Base-by-base conservation (phyloP, 1,140 invertebrate genomes). In the Drosophila trapezifrons region DNA sequence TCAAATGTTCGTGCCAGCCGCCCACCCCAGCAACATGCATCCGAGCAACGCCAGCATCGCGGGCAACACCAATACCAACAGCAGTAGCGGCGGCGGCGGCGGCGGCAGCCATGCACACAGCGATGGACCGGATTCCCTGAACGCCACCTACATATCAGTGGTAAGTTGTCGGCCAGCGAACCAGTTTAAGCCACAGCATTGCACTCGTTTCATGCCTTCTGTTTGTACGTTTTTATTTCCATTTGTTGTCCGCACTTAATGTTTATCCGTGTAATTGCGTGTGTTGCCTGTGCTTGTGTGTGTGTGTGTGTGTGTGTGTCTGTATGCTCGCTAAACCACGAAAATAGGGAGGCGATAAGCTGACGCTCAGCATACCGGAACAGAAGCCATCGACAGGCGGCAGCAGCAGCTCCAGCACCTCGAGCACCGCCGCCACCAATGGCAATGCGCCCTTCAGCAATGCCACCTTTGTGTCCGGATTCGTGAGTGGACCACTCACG, bases 121-220 rank as follows among this genome's bases (percentile, higher is more conserved):
- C 67, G 78, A 91, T 78, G 90, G 81, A 63, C 86, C 90, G 32
- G 94, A 94, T 62, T 92, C 92, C 20, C 60, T 93, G 42, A 93
- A 95, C 78, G 94, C 95, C 76, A 69, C 95, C 95, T 63, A 96
- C 95, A 62, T 96, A 95, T 95, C 95, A 63, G 95, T 96, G 93
- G 95, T 96, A 93, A 95, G 95, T 93, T 66, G 59, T 47, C 57
- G 40, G 35, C 43, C 54, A 58, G 42, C 57, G 80, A 81, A 85
- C 81, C 72, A 90, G 82, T 83, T 89, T 60, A 54, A 76, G 69
- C 58, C 72, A 78, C 75, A 67, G 72, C 46, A 74, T 75, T 85
- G 83, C 83, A 86, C 83, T 76, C 77, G 74, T 86, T 86, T 87
- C 83, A 86, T 86, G 83, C 79, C 60, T 78, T 86, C 79, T 89